These are phyloP conservation scores for Prochilodus magdalenae DNA, from an alignment of 2,113 vertebrate genomes.

Conservation along the genomic window DNA sequence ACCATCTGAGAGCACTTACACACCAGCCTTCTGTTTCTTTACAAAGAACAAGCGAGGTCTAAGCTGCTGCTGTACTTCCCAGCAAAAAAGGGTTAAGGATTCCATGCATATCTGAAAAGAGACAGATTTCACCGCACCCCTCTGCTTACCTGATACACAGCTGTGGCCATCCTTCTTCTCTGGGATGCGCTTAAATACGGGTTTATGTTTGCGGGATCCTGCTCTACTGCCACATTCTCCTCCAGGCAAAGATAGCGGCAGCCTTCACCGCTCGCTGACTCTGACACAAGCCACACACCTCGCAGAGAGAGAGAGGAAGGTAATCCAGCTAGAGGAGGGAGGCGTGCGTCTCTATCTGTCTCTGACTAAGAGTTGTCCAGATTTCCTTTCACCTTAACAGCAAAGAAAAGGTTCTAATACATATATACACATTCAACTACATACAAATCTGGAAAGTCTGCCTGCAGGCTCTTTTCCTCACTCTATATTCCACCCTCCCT, in stretches of 20 bases:
- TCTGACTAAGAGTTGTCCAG: conserved; percentile 3
- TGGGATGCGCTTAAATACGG: conserved; percentile 42
- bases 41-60: conserved; percentile 53
- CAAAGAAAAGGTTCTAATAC: too few species aligned
- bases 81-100: conserved; percentile 34
- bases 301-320: conserved; percentile 27
- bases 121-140: neutral
- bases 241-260: conserved; percentile 57
- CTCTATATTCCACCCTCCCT: conserved; percentile 45
- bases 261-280: conserved; percentile 31
- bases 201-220: conserved; percentile 36
- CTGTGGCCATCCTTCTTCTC: conserved; percentile 77
- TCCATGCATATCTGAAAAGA: conserved; percentile 47
- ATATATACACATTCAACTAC: too few species aligned
- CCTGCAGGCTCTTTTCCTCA: conserved; percentile 58
- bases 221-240: conserved; percentile 53
- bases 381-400: neutral
- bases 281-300: conserved; percentile 56
- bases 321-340: conserved; percentile 50
- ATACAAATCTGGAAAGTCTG: conserved; percentile 61
- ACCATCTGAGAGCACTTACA: conserved; percentile 55
- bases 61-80: conserved; percentile 22
- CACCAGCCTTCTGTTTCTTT: conserved; percentile 26
- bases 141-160: conserved; percentile 79
- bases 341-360: conserved; percentile 16